Evolutionary conservation across 2,113 vertebrate genomes (phyloP).

Genomic region (Scopus umbretta): DNA sequence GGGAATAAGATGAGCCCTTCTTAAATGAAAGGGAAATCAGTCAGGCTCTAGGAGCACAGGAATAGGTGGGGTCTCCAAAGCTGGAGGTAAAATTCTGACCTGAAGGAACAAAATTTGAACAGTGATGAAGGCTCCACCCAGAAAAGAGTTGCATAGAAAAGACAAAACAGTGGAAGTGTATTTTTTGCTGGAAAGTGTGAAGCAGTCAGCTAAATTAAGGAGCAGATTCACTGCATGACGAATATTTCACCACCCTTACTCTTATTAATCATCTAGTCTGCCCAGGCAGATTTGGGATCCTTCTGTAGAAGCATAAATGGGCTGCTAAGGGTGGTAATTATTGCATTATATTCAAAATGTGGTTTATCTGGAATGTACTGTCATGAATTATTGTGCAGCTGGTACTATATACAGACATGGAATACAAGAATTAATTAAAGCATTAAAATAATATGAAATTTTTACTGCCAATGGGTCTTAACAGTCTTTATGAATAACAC

Average conservation of each 20-base stretch:
- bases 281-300: background rate
- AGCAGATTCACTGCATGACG: background rate
- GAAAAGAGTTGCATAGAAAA: background rate
- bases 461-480: background rate
- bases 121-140: background rate
- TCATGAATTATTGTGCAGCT: background rate
- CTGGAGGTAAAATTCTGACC: background rate
- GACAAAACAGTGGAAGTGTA: background rate
- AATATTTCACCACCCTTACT: background rate
- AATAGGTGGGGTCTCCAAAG: background rate
- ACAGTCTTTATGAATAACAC: background rate
- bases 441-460: background rate
- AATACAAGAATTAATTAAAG: background rate
- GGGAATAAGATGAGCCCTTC: background rate
- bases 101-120: background rate
- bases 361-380: background rate
- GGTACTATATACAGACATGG: background rate
- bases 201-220: background rate
- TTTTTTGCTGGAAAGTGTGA: background rate
- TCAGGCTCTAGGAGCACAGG: background rate
- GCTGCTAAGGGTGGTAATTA: background rate
- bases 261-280: background rate
- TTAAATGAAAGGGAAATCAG: background rate
- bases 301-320: background rate
- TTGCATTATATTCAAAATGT: background rate